phyloP scores from a whole-genome alignment of 2,113 vertebrate genomes.

The Pachypanchax playfairii region DNA sequence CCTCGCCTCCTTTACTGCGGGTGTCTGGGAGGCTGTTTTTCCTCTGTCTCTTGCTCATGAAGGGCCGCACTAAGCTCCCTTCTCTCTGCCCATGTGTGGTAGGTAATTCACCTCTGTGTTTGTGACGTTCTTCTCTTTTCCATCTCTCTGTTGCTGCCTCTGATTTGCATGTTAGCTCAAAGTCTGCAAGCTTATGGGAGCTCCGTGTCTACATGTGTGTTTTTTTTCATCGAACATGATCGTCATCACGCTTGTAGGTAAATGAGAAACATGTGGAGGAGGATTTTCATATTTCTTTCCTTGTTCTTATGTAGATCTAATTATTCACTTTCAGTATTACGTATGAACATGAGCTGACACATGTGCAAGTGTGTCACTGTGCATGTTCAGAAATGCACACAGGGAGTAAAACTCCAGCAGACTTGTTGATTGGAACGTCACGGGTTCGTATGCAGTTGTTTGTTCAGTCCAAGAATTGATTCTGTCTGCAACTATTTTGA shows the following conservation, averaged over 20 bases:
- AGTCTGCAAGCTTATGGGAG: constrained; percentile 56
- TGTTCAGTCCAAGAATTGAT: not conserved
- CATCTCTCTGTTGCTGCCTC: constrained; percentile 65
- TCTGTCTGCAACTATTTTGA: not conserved
- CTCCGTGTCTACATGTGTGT: constrained; percentile 56
- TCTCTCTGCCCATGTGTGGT: constrained; percentile 85
- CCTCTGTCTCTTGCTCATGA: constrained; percentile 83
- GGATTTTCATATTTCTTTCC: constrained; percentile 1
- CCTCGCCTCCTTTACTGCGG: constrained; percentile 76
- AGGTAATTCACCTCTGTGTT: constrained; percentile 75
- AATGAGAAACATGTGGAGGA: constrained; percentile 30
- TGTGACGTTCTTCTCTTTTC: constrained; percentile 53
- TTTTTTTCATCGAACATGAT: constrained; percentile 46
- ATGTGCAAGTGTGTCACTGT: constrained; percentile 60
- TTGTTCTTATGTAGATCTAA: constrained; percentile 42
- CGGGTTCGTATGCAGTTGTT: constrained; percentile 21
- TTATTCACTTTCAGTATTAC: constrained; percentile 39
- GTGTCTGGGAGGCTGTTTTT: constrained; percentile 80
- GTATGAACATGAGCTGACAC: constrained; percentile 61
- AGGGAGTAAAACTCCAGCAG: constrained; percentile 54
- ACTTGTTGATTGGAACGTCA: constrained; percentile 72
- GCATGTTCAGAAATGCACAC: constrained; percentile 43
- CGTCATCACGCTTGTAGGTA: constrained; percentile 39
- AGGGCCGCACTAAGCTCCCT: constrained; percentile 84
- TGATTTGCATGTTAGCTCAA: constrained; percentile 72